These are phyloP conservation scores for Bucorvus abyssinicus DNA, from an alignment of 2,797 vertebrate species.

Conservation along the genomic window DNA sequence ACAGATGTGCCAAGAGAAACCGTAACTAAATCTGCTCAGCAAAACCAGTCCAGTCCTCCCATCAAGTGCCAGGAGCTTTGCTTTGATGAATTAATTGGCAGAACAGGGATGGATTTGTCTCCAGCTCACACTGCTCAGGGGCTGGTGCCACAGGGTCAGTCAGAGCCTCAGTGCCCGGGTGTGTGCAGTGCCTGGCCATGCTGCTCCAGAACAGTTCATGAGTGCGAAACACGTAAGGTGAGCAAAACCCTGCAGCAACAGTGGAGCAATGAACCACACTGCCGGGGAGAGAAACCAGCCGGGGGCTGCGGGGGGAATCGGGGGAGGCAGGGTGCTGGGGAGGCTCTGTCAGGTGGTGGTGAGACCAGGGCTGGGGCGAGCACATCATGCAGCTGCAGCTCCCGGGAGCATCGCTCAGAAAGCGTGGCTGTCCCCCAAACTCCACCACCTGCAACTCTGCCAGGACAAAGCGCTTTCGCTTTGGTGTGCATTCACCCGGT, in stretches of 20 bases:
- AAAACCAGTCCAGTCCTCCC: too few species aligned
- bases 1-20: background rate
- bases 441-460: rapidly evolving
- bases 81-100: background rate
- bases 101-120: background rate
- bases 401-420: background rate
- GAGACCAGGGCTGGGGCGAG: rapidly evolving
- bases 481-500: rapidly evolving
- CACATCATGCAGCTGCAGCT: rapidly evolving
- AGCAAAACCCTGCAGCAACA: background rate
- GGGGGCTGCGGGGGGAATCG: background rate
- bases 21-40: background rate
- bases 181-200: rapidly evolving
- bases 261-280: rapidly evolving
- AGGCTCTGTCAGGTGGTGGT: background rate
- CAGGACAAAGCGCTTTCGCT: background rate
- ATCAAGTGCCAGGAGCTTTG: background rate
- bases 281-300: background rate
- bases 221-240: background rate
- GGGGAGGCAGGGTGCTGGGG: background rate
- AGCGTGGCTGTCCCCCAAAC: background rate
- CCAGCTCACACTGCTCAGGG: rapidly evolving
- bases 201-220: background rate
- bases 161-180: too few species aligned
- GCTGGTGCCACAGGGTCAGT: rapidly evolving